Evolutionary conservation across 2,113 vertebrate species (phyloP), one percentile per base, ranked within the genome.

Genomic region (Onychorhynchus coronatus): DNA sequence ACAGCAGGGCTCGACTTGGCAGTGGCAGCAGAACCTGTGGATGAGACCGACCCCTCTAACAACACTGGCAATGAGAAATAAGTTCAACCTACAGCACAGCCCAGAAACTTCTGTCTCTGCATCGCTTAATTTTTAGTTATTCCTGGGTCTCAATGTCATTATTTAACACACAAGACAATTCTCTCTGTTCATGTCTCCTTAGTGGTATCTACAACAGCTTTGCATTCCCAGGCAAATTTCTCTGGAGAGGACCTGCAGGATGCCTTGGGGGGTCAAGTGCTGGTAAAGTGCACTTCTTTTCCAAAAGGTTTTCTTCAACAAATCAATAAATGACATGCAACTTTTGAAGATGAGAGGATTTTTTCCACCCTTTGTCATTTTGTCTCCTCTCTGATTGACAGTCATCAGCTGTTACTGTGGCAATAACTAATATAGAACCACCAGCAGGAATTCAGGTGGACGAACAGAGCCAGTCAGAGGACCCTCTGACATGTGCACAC

Each of bases 31-130:
- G 9, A 65, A 14, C 2, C 25, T 4, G 2, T 2, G 35, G 39
- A 8, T 7, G 11, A 88, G 39, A 58, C 28, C 7, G 37, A 35
- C 4, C 27, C 24, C 6, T 41, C 55, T 42, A 27, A 2, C 0
- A 46, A 61, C 42, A 27, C 28, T 22, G 42, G 56, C 42, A 74
- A 6, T 1, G 1, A 50, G 41, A 66, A 62, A 6, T 9, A 11
- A 42, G 31, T 55, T 21, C 65, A 35, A 14, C 8, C 46, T 14
- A 28, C 23, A 73, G 59, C 44, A 65, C 27, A 39, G 37, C 2
- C 39, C 63, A 71, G 46, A 28, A 41, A 49, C 78, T 20, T 47
- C 61, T 33, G 6, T 24, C 28, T 72, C 50, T 62, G 53, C 49
- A 35, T 47, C 50, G 21, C 17, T 5, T 6, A 4, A 53, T 41